Base-by-base conservation (phyloP, 2,888 invertebrate genomes). In the Xestia ashworthii region DNA sequence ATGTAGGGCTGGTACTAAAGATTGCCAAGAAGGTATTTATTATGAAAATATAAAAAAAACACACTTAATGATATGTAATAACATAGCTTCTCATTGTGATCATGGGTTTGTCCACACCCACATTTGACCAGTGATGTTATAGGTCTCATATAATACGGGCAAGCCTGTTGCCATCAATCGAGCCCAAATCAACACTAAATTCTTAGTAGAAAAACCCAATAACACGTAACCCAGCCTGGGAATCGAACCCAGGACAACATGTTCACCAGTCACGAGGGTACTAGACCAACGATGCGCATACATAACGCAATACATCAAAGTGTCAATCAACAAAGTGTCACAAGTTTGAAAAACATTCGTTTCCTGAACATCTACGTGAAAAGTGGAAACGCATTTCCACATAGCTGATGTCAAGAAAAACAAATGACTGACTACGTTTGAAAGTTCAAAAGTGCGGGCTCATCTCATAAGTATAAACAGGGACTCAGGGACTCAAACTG, bases 371-470 rank as follows among this genome's bases (percentile, higher is more conserved):
- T 79, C 55, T 68, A 55, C 50, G 25, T 25, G 81, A 53, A 71
- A 55, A 71, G 41, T 64, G 38, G 25, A 81, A 71, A 70, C 72
- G 55, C 79, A 78, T 81, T 81, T 84, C 70, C 67, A 78, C 78
- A 78, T 71, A 70, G 58, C 76, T 58, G 25, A 72, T 66, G 81
- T 81, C 77, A 38, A 71, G 68, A 70, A 71, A 84, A 84, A 86
- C 82, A 78, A 76, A 80, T 80, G 58, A 83, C 72, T 68, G n/a
- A 4, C 79, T 44, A 48, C 41, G 38, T 78, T 76, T 64, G 53
- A 70, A 64, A 60, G 58, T 68, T 64, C 22, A 71, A 78, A 82
- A 75, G 25, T 46, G 60, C 71, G 41, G 22, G 14, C 5, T 66
- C 71, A 74, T 66, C 25, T 3, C 67, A 50, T 48, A 32, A 32